Conservation (phyloP, 2,797 vertebrate genomes). For the Morus bassanus region DNA sequence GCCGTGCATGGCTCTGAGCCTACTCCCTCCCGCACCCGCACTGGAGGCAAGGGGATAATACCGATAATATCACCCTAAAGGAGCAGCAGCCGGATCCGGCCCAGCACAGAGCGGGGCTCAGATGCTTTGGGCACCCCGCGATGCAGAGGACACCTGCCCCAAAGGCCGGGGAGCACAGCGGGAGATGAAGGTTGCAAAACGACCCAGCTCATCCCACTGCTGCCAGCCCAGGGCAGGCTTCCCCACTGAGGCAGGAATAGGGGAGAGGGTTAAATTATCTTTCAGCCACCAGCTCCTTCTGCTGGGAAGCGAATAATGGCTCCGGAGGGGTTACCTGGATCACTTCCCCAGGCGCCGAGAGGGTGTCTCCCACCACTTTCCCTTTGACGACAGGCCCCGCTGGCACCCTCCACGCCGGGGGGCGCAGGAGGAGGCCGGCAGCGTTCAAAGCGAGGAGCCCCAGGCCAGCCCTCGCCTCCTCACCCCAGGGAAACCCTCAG, state of each 20-base stretch:
- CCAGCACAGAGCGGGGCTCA: fast-evolving
- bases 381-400: background rate
- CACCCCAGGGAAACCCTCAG: fast-evolving
- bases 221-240: background rate
- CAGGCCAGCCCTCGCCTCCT: background rate
- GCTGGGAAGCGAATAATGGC: background rate
- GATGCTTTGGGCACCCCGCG: background rate
- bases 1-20: background rate
- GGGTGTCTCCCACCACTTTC: background rate
- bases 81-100: fast-evolving
- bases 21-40: fast-evolving
- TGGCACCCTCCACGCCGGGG: fast-evolving
- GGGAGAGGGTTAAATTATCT: background rate
- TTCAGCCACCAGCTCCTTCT: background rate
- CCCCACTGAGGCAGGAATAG: background rate
- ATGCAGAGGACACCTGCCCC: fast-evolving
- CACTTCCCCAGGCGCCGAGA: background rate
- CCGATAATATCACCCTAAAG: fast-evolving
- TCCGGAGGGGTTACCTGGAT: background rate
- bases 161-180: fast-evolving
- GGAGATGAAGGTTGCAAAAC: fast-evolving
- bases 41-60: background rate
- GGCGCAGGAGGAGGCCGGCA: background rate
- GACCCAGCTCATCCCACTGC: background rate
- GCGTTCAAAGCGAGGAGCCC: fast-evolving